phyloP scores from a whole-genome alignment of 2,888 invertebrate genomes.

The Thera britannica region DNA sequence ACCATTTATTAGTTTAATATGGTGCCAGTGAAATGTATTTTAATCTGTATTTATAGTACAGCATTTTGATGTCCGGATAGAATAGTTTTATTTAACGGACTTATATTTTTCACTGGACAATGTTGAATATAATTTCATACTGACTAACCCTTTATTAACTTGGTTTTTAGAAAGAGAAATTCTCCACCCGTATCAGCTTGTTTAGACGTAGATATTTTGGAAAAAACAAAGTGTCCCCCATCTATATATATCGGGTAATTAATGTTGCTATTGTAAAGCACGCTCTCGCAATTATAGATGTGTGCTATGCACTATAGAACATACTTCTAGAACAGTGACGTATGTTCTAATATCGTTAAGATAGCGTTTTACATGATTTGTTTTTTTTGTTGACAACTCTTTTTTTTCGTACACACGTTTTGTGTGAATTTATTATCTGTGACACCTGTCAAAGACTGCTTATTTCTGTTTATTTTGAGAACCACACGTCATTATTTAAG shows the following conservation, averaged over 20 bases:
- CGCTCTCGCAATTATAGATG: conserved; percentile 50
- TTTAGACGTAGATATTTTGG: conserved; percentile 82
- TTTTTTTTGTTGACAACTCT: background rate
- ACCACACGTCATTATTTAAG: conserved; percentile 21
- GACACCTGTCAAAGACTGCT: conserved; percentile 11
- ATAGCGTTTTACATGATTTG: background rate
- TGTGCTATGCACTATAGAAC: conserved; percentile 38
- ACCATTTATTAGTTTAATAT: conserved; percentile 1
- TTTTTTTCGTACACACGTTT: background rate
- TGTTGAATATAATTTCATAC: conserved; percentile 20
- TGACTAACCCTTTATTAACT: conserved; percentile 63
- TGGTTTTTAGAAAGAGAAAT: conserved; percentile 80
- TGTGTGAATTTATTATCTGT: conserved; percentile 1
- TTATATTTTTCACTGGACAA: conserved; percentile 33
- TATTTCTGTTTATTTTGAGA: conserved; percentile 18
- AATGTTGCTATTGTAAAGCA: conserved; percentile 60
- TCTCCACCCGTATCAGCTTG: conserved; percentile 79
- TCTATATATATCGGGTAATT: conserved; percentile 78
- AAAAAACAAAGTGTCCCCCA: conserved; percentile 79
- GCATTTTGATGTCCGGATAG: conserved; percentile 26
- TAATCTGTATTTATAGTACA: conserved; percentile 6
- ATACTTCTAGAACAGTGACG: background rate
- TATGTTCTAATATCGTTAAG: background rate
- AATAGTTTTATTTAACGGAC: background rate
- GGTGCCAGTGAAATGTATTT: conserved; percentile 13